Evolutionary conservation across 2,888 invertebrate species (phyloP), one percentile per base, ranked within the genome.

Genomic region (Calliphora vomitoria): DNA sequence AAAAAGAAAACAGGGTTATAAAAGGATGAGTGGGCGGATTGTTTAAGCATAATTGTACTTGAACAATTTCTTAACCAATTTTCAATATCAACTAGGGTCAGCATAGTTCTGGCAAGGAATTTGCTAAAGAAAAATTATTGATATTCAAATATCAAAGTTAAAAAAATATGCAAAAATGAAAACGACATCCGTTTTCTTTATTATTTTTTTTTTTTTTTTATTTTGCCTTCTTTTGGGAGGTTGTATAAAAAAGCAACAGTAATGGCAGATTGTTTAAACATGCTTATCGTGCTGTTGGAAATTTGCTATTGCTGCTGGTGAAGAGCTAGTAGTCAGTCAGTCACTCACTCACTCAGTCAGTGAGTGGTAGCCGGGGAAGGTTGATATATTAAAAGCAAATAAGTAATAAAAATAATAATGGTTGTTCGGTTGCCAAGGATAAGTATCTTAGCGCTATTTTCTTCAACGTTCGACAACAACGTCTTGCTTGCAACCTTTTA

Each of bases 391-490:
- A 89, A 90, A 88, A 89, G 89, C 89, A 89, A 89, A 90, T 89
- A 90, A 89, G 90, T 89, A 89, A 89, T 89, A 90, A 90, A 88
- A 90, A 89, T 89, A 90, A 89, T 90, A 89, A 89, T 88, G 89
- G 88, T 75, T 85, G 86, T 78, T 84, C 80, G 74, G 86, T 88
- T 88, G 74, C 82, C 87, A 87, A 85, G 87, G 87, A 85, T 85
- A 87, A 85, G 64, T 62, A 85, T 87, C 87, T 87, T 85, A 74
- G 82, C 58, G 41, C 55, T 68, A 74, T 64, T 81, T 84, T 79
- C 78, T 72, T 71, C 6, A 44, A 62, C 41, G 31, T 69, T 76
- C 69, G 38, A 31, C 44, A 11, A 41, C 41, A 44, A 44, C 62
- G n/a, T 81, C 44, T 68, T 81, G 64, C 44, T 68, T 81, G 64